These are phyloP conservation scores for Ericerus pela DNA, from an alignment of 1,140 invertebrate genomes.

Conservation along the genomic window DNA sequence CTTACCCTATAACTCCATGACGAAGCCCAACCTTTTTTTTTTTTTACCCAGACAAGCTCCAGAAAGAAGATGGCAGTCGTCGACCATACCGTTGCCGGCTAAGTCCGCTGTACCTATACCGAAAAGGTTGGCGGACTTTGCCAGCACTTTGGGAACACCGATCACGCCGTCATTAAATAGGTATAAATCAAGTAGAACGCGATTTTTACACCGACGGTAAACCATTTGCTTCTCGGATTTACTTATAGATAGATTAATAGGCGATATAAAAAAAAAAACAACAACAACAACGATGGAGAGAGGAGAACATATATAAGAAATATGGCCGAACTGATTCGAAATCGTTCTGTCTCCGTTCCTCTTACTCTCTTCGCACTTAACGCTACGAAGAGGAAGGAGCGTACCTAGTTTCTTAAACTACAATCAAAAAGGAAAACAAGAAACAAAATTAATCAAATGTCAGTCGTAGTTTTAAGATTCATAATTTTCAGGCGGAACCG, in stretches of 20 bases:
- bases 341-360: too few relatives aligned
- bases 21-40: too few relatives aligned
- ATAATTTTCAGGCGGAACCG: conserved; percentile 9
- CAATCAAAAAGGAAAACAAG: conserved; percentile 8
- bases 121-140: too few relatives aligned
- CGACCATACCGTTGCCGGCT: too few relatives aligned
- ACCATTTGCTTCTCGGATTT: neutral
- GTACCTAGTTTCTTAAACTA: conserved; percentile 8
- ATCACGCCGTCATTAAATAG: conserved; percentile 6
- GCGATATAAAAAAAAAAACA: neutral
- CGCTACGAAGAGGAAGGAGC: neutral
- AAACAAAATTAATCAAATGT: conserved; percentile 11
- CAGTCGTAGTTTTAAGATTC: conserved; percentile 12
- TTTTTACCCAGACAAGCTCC: too few relatives aligned
- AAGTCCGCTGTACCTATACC: too few relatives aligned
- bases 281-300: neutral
- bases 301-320: neutral
- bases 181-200: conserved; percentile 3
- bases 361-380: too few relatives aligned
- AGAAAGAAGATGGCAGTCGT: too few relatives aligned
- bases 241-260: conserved; percentile 11
- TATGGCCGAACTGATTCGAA: conserved; percentile 7
- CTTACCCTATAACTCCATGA: conserved; percentile 7
- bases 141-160: conserved; percentile 6
- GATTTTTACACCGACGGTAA: neutral